phyloP scores from a whole-genome alignment of 2,113 vertebrate species.

The Macrotis lagotis region DNA sequence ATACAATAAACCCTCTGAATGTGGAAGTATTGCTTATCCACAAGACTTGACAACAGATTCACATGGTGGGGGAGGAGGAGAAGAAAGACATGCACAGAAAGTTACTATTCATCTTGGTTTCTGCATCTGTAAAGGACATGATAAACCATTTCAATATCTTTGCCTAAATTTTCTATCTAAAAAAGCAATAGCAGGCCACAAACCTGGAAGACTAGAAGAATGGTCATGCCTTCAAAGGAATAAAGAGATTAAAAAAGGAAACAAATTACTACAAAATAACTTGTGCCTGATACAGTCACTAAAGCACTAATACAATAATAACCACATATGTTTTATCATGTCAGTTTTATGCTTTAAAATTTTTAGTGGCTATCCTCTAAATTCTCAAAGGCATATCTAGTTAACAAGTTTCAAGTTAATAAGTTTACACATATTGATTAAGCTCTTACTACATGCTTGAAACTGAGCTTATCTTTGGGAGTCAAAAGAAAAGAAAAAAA shows the following conservation, averaged over 20 bases:
- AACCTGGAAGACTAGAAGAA: neutral
- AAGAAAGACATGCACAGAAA: neutral
- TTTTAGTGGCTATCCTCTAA: neutral
- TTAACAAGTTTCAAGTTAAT: neutral
- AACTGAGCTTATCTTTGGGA: neutral
- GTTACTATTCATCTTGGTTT: neutral
- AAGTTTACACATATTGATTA: neutral
- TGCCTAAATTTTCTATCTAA: too few relatives aligned
- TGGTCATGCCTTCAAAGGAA: neutral
- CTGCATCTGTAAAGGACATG: neutral
- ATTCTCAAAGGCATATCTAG: neutral
- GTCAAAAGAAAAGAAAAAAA: neutral
- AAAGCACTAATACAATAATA: neutral
- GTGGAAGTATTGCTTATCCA: neutral
- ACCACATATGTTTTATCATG: neutral
- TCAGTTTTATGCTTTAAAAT: neutral
- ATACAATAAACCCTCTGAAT: neutral
- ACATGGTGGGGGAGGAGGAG: neutral
- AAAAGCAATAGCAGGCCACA: neutral
- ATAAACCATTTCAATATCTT: neutral
- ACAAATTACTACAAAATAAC: too few relatives aligned
- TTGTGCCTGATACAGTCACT: neutral
- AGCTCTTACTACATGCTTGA: neutral
- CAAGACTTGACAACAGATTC: neutral
- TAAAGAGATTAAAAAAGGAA: neutral